phyloP scores from a whole-genome alignment of 2,888 invertebrate species.

The Cerastis rubricosa region DNA sequence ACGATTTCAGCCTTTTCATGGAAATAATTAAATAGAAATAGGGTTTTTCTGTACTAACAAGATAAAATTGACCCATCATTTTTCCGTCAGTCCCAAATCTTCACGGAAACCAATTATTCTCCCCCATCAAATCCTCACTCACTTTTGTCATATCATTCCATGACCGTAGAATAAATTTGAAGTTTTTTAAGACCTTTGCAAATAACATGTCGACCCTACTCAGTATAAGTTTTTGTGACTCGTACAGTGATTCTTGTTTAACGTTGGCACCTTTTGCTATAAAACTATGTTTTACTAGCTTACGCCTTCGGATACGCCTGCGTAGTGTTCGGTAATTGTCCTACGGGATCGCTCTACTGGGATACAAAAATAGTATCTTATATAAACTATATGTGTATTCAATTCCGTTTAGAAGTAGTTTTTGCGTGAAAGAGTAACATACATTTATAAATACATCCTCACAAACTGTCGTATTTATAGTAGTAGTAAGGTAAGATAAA shows the following conservation, averaged over 20 bases:
- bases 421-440: neutral
- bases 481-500: neutral
- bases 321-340: neutral
- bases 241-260: slow-evolving; percentile 38
- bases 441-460: neutral
- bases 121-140: slow-evolving; percentile 41
- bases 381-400: neutral
- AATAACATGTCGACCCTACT: slow-evolving; percentile 67
- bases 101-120: slow-evolving; percentile 47
- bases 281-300: neutral
- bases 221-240: slow-evolving; percentile 53
- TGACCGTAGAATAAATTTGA: slow-evolving; percentile 51
- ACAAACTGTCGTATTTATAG: neutral
- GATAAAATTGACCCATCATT: slow-evolving; percentile 40
- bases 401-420: neutral
- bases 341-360: neutral
- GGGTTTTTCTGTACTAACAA: neutral
- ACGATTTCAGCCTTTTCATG: neutral
- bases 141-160: slow-evolving; percentile 60
- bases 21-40: neutral
- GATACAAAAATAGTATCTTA: neutral
- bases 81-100: slow-evolving; percentile 28
- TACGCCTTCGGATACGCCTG: rapidly evolving
- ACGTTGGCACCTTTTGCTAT: neutral
- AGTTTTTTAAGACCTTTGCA: slow-evolving; percentile 63